Conservation (phyloP, 2,888 invertebrate genomes). For the Tetramorium bicarinatum region DNA sequence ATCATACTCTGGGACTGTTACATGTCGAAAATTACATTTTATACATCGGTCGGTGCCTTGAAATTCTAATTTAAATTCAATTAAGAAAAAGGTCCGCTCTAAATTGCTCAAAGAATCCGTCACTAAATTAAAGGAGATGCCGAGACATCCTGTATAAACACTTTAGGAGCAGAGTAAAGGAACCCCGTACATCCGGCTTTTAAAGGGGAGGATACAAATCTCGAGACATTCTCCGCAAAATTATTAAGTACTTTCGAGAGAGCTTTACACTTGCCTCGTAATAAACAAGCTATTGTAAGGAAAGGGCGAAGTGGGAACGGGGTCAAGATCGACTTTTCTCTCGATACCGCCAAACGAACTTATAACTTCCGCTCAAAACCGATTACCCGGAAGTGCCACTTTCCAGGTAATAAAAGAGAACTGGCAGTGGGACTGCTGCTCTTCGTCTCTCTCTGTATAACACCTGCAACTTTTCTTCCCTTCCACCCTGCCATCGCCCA, state of each 20-base stretch:
- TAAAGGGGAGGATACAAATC: slow-evolving; percentile 28
- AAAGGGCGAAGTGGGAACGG: slow-evolving; percentile 28
- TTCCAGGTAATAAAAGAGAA: slow-evolving; percentile 48
- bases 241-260: slow-evolving; percentile 39
- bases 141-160: slow-evolving; percentile 23
- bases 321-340: slow-evolving; percentile 57
- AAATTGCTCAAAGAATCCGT: slow-evolving; percentile 43
- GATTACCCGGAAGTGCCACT: slow-evolving; percentile 55
- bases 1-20: neutral
- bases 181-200: slow-evolving; percentile 23
- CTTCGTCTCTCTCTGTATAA: slow-evolving; percentile 22
- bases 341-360: slow-evolving; percentile 55
- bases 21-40: neutral
- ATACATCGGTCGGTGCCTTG: neutral
- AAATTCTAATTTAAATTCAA: no score
- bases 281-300: slow-evolving; percentile 44
- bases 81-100: neutral
- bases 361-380: slow-evolving; percentile 56
- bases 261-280: slow-evolving; percentile 36
- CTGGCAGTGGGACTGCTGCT: slow-evolving; percentile 16
- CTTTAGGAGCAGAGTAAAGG: neutral
- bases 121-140: slow-evolving; percentile 28
- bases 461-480: slow-evolving; percentile 13
- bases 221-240: slow-evolving; percentile 21
- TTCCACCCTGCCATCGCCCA: neutral